phyloP scores from a whole-genome alignment of 2,797 vertebrate genomes.

The Gymnothorax reevesii region DNA sequence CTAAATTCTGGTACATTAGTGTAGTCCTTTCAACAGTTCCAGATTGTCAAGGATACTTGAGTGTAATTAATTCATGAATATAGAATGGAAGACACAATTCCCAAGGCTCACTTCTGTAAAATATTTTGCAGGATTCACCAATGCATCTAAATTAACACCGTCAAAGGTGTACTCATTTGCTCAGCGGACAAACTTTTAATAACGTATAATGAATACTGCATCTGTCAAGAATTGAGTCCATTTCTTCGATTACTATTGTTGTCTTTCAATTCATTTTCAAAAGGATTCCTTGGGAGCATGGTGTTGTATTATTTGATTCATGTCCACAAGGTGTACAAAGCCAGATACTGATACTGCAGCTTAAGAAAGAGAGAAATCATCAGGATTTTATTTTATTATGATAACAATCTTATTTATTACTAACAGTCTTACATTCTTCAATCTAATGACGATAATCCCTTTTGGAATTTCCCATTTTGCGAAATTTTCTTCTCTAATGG shows the following conservation, averaged over 20 bases:
- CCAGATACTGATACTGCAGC: neutral
- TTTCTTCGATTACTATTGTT: neutral
- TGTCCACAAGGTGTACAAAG: too few species aligned
- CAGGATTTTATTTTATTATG: neutral
- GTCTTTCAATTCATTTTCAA: neutral
- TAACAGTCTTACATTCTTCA: too few species aligned
- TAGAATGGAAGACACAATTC: neutral
- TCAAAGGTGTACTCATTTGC: neutral
- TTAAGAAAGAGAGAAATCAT: neutral
- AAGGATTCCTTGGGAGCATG: neutral
- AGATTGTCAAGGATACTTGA: slow-evolving; percentile 26
- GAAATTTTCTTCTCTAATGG: too few species aligned
- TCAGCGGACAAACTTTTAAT: neutral
- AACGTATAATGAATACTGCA: neutral
- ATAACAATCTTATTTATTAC: neutral
- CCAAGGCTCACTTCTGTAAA: neutral
- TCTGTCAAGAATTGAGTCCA: neutral
- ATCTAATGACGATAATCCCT: too few species aligned
- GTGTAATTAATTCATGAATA: slow-evolving; percentile 27
- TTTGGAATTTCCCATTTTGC: too few species aligned
- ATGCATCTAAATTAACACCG: neutral
- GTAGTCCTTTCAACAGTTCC: slow-evolving; percentile 10
- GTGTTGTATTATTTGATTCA: neutral
- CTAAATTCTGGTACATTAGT: slow-evolving; percentile 8
- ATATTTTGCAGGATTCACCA: neutral